Base-by-base conservation (phyloP, 2,113 vertebrate species). In the Pipa parva region DNA sequence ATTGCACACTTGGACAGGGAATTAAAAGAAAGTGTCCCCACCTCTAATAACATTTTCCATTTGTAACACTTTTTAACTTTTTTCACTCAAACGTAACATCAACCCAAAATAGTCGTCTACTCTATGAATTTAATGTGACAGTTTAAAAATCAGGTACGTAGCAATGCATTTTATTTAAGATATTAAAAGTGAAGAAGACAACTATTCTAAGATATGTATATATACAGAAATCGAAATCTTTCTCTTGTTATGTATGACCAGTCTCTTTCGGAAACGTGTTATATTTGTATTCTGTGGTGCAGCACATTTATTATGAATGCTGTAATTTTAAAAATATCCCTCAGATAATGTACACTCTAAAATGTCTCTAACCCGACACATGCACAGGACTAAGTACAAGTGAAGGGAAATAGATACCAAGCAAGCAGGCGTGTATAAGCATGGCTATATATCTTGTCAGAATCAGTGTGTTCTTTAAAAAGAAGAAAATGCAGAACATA, bases 381-480 rank as follows among this genome's bases (percentile, higher is more conserved):
- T 9, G 29, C 64, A 52, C 55, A 52, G 55, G 75, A 75, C 81
- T 77, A 75, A 36, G 42, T 37, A 49, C 78, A 87, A 84, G 72
- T 75, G 28, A 7, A 71, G 62, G 64, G 60, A 77, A 76, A 78
- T 73, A 79, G 73, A 79, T 77, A 76, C 69, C 17, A 81, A 80
- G 77, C 54, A 74, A 70, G 73, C 63, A 78, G 73, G 76, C 31
- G 21, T 66, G 83, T 79, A 77, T 79, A 79, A 75, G 78, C 57
- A 71, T 55, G 46, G 64, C 77, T 66, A 59, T 75, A 77, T 72
- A 79, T 77, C 84, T 83, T 84, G 84, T 87, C 84, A 82, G 79
- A 84, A 78, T 79, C 85, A 83, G 78, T 72, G 29, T 29, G 63
- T 75, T 67, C 55, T 60, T 84, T 80, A 76, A 76, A 75, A 69